Evolutionary conservation across 2,113 vertebrate genomes (phyloP), one percentile per base, ranked within the genome.

Genomic region (Syngnathus floridae): DNA sequence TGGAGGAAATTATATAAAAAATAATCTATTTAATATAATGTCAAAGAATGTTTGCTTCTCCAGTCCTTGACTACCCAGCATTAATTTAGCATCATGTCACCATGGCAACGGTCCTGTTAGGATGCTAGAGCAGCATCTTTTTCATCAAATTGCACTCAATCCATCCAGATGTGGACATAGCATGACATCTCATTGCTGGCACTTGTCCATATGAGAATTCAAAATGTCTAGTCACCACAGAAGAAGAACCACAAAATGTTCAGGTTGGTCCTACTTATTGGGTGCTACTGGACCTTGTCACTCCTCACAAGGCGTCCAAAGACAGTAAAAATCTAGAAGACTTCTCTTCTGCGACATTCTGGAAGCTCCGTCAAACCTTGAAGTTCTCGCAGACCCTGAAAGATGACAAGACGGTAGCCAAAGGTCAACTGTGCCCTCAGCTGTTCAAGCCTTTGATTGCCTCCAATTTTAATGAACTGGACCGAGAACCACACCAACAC

Each of bases 381-480:
- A 40, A 96, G 87, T 80, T 95, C 93, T 78, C 92, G 84, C 65
- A 95, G 87, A 49, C 93, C 93, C 94, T 95, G 76, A 37, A 57
- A 31, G 26, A 19, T 61, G n/a, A 58, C 19, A 16, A 62, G 62
- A 55, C 13, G 58, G 35, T 0, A 65, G 40, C 59, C 66, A 66
- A 63, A 45, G 6, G 31, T 26, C 40, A 62, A 62, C 4, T 26
- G 22, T 41, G 10, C 5, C 2, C 4, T 9, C 7, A 1, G 21
- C 12, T 4, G 14, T 59, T 58, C 40, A 14, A 12, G 3, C 40
- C 60, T 21, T 7, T 35, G 54, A 21, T 49, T 8, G 7, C 54
- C 54, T 56, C 14, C 22, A 35, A 56, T 56, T 35, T 35, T 35
- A 56, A 35, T 35, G 51, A 11, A 13, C 9, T 22, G 1, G 5